Evolutionary conservation across 2,888 invertebrate genomes (phyloP), one percentile per base, ranked within the genome.

Genomic region (Drosophila phalerata): DNA sequence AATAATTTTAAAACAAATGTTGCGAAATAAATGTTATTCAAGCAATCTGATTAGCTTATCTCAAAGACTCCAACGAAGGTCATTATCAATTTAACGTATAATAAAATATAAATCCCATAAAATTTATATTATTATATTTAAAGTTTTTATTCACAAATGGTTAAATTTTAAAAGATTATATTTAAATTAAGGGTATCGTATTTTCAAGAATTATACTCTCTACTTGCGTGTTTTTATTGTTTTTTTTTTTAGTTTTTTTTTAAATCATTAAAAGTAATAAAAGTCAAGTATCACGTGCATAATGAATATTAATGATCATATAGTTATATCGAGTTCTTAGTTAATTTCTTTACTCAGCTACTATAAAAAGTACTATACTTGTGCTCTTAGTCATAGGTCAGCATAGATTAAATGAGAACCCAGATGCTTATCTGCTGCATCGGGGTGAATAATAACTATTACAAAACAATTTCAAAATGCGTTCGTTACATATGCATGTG

Each of bases 321-420:
- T 45, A 32, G 15, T 37, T 37, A 11, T 4, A 47, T 9, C 17
- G 17, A 37, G 8, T 47, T 37, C 37, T 38, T 10, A 37, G 58
- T 48, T 19, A 17, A 28, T n/a, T 22, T 30, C 28, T 48, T 10
- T 25, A 13, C 43, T 17, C 17, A 37, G 25, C 15, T 55, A 9
- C 40, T 8, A 11, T 8, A 55, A 6, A 28, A 32, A 42, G 6
- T n/a, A 5, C 37, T n/a, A 43, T n/a, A 52, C 19, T 42, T 61
- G 52, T 52, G 25, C n/a, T 22, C 22, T 73, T 64, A 75, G 47
- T 75, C 78, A 75, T 73, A 67, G 60, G 69, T 51, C 70, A 69
- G 55, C 47, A 6, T 9, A n/a, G 11, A 10, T 47, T 30, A n/a
- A 51, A 30, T 32, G 2, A 6, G 15, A 22, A 17, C 19, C 32